phyloP scores from a whole-genome alignment of 2,888 invertebrate species.

The Himalopsyche anomala region DNA sequence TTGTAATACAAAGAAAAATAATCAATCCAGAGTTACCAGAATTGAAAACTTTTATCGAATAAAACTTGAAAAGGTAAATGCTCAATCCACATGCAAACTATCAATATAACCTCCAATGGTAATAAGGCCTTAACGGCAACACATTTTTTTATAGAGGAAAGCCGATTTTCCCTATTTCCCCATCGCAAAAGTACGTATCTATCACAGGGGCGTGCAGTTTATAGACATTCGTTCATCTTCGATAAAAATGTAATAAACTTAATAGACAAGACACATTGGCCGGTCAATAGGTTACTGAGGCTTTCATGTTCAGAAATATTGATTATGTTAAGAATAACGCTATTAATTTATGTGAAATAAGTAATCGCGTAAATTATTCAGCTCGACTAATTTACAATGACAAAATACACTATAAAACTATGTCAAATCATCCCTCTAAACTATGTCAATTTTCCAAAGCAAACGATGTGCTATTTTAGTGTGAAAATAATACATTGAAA shows the following conservation, averaged over 20 bases:
- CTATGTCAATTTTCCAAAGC: no score
- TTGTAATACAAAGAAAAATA: slow-evolving; percentile 2
- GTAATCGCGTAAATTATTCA: no score
- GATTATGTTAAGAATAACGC: no score
- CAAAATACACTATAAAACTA: no score
- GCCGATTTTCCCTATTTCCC: slow-evolving; percentile 35
- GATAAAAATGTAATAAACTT: slow-evolving; percentile 18
- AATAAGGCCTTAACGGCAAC: slow-evolving; percentile 23
- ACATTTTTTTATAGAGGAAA: slow-evolving; percentile 37
- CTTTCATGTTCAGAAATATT: no score
- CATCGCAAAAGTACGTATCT: slow-evolving; percentile 5
- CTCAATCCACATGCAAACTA: slow-evolving; percentile 42
- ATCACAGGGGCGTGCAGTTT: slow-evolving; percentile 21
- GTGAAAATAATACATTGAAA: no score
- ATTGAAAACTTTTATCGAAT: slow-evolving; percentile 40
- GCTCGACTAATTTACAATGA: no score
- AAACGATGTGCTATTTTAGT: no score
- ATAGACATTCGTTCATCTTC: neutral
- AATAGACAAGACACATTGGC: neutral
- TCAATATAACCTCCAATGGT: slow-evolving; percentile 42
- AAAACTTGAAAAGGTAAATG: slow-evolving; percentile 41
- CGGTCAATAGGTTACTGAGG: no score
- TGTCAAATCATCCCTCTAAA: no score
- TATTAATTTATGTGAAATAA: no score
- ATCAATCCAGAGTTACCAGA: slow-evolving; percentile 16